Conservation (phyloP, 2,113 vertebrate genomes). For the Motacilla tschutschensis region DNA sequence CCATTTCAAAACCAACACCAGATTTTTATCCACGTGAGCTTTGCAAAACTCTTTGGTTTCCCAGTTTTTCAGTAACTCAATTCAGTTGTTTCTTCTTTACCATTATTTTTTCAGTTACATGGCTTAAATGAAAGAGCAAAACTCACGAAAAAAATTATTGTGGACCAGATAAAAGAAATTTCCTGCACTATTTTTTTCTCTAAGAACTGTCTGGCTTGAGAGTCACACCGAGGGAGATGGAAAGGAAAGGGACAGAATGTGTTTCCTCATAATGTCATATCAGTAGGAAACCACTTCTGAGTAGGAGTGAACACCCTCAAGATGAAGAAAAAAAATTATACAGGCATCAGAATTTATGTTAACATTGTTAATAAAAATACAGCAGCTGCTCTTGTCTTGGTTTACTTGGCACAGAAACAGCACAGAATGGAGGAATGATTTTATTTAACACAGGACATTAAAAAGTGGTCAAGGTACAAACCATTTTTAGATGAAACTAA, state of each 20-base stretch:
- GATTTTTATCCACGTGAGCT: background rate
- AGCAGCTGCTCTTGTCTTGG: background rate
- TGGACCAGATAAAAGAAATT: background rate
- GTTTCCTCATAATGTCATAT: background rate
- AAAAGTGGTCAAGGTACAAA: background rate
- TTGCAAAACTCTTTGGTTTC: background rate
- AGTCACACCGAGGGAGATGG: background rate
- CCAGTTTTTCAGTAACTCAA: background rate
- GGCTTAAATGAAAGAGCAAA: background rate
- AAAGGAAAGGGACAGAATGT: background rate
- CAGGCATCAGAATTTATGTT: background rate
- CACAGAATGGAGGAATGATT: background rate
- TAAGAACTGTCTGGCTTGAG: background rate
- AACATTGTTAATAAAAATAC: background rate
- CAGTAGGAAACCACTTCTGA: background rate
- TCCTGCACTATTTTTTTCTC: background rate
- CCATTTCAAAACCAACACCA: background rate
- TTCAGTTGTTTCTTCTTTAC: background rate
- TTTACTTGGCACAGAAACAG: background rate
- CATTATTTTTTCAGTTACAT: background rate
- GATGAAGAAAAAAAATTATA: background rate
- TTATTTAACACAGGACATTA: background rate
- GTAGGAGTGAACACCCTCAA: background rate
- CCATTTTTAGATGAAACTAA: background rate
- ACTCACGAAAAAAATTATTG: background rate